Base-by-base conservation (phyloP, 2,888 invertebrate genomes). In the Sinopyrophorus schimmeli region DNA sequence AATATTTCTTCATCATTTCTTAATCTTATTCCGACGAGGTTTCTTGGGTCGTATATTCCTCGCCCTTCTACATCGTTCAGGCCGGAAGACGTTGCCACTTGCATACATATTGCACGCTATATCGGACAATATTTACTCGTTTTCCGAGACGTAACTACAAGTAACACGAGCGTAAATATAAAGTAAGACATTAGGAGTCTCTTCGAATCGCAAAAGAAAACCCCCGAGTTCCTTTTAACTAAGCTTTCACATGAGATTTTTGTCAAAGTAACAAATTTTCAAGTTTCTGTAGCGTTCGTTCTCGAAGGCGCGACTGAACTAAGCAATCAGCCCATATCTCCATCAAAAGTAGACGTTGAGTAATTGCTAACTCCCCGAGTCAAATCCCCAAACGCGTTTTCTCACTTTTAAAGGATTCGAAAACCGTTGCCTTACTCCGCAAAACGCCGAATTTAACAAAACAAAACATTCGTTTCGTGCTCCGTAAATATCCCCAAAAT, bases 351-450 rank as follows among this genome's bases (percentile, higher is more conserved):
- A 61, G 68, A 68, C 68, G 61, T 55, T 68, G 68, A 68, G 66
- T 67, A 66, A 68, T 68, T 65, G 67, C 65, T 53, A 60, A 60
- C 62, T 63, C 63, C 63, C n/a, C 64, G 56, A 59, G 59, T 57
- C 51, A 60, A 62, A 67, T 67, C 65, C 63, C 65, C 46, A 43
- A 62, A 59, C 63, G 60, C 65, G 60, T 64, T 66, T 64, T 61
- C 67, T 63, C 67, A 64, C 65, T 65, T 63, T 58, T 57, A 43
- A 53, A 57, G 56, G 61, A 55, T 57, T 58, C 54, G 48, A 50
- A 49, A 58, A 58, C 56, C 54, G 59, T 58, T 54, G 55, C 56
- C 47, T 58, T 56, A 55, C 35, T 58, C 49, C 48, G 35, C 49
- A 40, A 39, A 44, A 39, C 47, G 43, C 43, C 40, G 32, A 54